Conservation (phyloP, 2,797 vertebrate genomes). For the Ara ararauna region DNA sequence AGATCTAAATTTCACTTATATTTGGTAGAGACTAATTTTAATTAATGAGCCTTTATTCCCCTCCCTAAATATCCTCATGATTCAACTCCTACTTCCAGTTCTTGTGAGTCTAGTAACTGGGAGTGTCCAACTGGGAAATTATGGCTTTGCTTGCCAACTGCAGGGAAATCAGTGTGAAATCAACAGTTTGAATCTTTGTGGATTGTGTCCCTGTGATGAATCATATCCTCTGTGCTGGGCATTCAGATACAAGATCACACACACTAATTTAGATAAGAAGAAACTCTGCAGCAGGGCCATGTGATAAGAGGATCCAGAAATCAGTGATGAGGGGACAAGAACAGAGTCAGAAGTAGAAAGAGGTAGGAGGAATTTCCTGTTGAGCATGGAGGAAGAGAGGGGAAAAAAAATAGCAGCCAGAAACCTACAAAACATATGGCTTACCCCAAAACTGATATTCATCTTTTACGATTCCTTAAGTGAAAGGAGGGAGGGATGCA, state of each 20-base stretch:
- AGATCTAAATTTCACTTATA: neutral
- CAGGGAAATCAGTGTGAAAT: slow-evolving; percentile 35
- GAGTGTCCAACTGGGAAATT: neutral
- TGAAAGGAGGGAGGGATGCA: neutral
- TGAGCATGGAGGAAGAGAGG: neutral
- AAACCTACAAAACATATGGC: slow-evolving; percentile 28
- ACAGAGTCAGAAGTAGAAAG: slow-evolving; percentile 22
- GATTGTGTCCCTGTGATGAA: slow-evolving; percentile 18
- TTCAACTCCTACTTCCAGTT: neutral
- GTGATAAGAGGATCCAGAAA: slow-evolving; percentile 64
- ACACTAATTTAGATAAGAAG: slow-evolving; percentile 63
- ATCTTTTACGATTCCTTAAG: slow-evolving; percentile 4
- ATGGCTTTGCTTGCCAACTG: neutral
- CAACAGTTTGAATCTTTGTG: slow-evolving; percentile 2
- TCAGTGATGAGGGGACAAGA: neutral
- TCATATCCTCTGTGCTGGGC: slow-evolving; percentile 1
- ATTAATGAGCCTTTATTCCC: neutral
- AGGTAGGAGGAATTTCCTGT: slow-evolving; percentile 51
- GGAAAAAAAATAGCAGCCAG: slow-evolving; percentile 51
- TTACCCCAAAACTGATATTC: slow-evolving; percentile 49
- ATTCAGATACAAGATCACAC: slow-evolving; percentile 48
- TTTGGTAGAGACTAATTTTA: neutral
- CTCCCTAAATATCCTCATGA: neutral
- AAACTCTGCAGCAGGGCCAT: slow-evolving; percentile 26
- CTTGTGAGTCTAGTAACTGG: neutral